A percentile compares a stretch with the other conserved stretches of the same genome.
phyloP scores from a whole-genome alignment of 2,113 vertebrate species.

The Peromyscus leucopus region DNA sequence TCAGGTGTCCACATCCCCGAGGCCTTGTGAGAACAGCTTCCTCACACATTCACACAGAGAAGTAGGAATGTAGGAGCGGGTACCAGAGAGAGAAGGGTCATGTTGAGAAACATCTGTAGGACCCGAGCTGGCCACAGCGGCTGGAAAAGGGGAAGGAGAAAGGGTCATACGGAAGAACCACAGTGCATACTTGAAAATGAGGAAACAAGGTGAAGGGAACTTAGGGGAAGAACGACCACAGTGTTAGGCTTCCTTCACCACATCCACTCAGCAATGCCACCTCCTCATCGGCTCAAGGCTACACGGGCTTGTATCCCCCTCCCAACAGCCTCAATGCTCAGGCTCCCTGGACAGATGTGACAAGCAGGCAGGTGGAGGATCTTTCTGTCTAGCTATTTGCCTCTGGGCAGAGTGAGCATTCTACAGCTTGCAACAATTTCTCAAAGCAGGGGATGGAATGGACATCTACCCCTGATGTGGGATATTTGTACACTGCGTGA shows the following conservation, averaged over 20 bases:
- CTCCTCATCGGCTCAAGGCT: background rate
- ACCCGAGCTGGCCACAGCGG: background rate
- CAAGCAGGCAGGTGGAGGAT: background rate
- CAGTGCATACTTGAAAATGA: background rate
- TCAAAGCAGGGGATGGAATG: background rate
- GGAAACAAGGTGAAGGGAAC: background rate
- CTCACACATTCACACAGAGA: background rate
- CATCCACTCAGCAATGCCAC: background rate
- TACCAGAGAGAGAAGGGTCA: background rate
- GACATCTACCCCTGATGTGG: background rate
- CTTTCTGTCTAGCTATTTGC: background rate
- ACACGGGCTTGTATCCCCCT: background rate
- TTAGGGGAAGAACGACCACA: rapidly evolving
- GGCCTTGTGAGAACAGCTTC: background rate
- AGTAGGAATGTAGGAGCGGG: background rate
- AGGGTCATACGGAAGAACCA: background rate
- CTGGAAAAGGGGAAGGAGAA: background rate
- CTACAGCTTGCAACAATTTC: background rate
- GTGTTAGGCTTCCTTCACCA: background rate
- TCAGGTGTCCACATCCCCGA: background rate
- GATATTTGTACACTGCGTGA: background rate
- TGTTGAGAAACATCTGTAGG: background rate
- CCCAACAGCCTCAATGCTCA: background rate
- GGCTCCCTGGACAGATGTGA: background rate
- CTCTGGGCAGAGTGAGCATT: background rate